Base-by-base conservation (phyloP, 2,888 invertebrate genomes). In the Hyppa rectilinea region DNA sequence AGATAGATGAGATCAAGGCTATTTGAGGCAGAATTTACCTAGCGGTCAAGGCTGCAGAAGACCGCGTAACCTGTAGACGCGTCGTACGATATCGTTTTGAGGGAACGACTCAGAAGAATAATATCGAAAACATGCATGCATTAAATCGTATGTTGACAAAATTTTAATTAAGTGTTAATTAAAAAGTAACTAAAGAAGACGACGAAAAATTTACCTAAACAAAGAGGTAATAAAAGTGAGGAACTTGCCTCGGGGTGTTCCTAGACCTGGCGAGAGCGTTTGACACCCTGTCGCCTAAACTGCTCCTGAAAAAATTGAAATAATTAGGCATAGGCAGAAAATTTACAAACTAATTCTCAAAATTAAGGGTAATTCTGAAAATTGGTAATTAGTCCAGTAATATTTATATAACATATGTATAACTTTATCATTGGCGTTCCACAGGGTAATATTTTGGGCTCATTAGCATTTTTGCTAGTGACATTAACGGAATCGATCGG, bases 201-300 rank as follows among this genome's bases (percentile, higher is more conserved):
- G 80, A 52, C 29, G 60, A 56, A 43, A 80, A 40, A 52, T 53
- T 80, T 73, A 75, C 79, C 68, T 80, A 75, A 29, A 55, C 45
- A 60, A 59, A 67, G 58, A 75, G 49, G 58, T 77, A 77, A 36
- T 75, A 59, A 77, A 67, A 67, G 12, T 77, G 76, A 77, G 76
- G 81, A 77, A 81, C 77, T 76, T 76, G 77, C 81, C 77, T 77
- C 77, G 81, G 81, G 49, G 77, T 77, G 26, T 81, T 77, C 71
- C 81, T 77, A 77, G 77, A 77, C 71, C 77, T 77, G 81, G 78
- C 77, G 77, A 77, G 81, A 76, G 77, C 77, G 77, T 76, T 40
- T 60, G 77, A 70, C 77, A 63, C 63, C 20, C 53, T 69, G 45
- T 53, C 63, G 49, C 45, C 71, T 77, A 77, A 63, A 47, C 81